Conservation (phyloP, 2,113 vertebrate species). For the Embiotoca jacksoni region DNA sequence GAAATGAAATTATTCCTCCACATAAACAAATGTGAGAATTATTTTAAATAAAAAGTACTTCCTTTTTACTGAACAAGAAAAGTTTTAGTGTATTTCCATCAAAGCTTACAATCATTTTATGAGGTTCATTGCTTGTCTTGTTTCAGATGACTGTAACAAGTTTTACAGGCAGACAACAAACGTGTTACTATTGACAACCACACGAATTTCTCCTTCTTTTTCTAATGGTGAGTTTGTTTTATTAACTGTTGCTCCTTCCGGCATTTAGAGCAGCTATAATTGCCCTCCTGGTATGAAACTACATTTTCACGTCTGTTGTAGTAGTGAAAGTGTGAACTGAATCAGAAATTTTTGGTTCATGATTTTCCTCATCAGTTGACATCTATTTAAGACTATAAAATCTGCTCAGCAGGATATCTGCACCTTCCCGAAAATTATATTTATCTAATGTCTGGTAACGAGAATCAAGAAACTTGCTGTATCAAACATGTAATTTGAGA, state of each 20-base stretch:
- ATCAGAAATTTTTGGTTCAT: too few species aligned
- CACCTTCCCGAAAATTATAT: too few species aligned
- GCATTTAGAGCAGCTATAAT: conserved; percentile 19
- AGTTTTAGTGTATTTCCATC: background rate
- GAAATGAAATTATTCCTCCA: background rate
- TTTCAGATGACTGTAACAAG: background rate
- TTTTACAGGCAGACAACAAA: background rate
- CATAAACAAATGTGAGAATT: background rate
- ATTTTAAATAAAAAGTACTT: background rate
- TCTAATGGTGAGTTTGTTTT: conserved; percentile 46
- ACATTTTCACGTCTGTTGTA: background rate
- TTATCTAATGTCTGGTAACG: too few species aligned
- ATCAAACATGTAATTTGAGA: too few species aligned
- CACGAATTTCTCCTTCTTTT: conserved; percentile 42
- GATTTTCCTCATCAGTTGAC: too few species aligned
- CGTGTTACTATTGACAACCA: background rate
- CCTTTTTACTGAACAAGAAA: background rate
- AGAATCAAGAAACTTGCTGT: too few species aligned
- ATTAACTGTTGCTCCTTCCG: conserved; percentile 38
- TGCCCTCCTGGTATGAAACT: background rate
- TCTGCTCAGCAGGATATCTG: too few species aligned
- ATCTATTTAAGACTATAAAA: too few species aligned
- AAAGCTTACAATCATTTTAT: too few species aligned
- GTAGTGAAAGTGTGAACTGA: too few species aligned
- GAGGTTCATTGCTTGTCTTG: too few species aligned